Base-by-base conservation (phyloP, 2,888 invertebrate species). In the Boloria euphrosyne region DNA sequence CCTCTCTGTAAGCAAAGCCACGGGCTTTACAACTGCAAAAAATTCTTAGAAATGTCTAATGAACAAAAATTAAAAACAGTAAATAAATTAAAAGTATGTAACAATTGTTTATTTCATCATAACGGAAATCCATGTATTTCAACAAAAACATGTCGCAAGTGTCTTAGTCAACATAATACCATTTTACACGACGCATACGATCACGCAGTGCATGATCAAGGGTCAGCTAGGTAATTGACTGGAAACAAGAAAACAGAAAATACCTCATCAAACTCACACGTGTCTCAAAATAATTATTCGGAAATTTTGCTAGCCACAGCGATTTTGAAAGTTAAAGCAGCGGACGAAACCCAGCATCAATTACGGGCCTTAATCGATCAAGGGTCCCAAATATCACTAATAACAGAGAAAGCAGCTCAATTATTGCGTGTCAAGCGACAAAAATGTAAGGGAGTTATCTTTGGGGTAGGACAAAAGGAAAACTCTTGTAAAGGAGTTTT, bases 371-470 rank as follows among this genome's bases (percentile, higher is more conserved):
- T 74, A 3, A 58, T 73, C 0, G 68, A 72, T 53, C 75, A 70
- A 51, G 71, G 72, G 0, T 71, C 71, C 5, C 69, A 72, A 49
- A 62, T 54, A 38, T 71, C 71, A 1, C 58, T 74, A 0, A 72
- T 74, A 13, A 68, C 71, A n/a, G n/a, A 2, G 70, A 67, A 68
- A 7, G 74, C 72, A 7, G 71, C 72, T 0, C 69, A 74, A 58
- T 1, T 27, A 4, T 53, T 75, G 44, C 22, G 55, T n/a, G 22
- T 71, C 13, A 50, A 46, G 4, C 49, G 71, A 43, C 22, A 68
- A 38, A 52, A 38, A 44, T 68, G 69, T 46, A 64, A 69, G 4
- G 71, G 72, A 1, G 43, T 62, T 7, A 53, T 75, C 17, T 61
- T 44, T 10, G 74, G 73, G 4, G 54, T 63, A 5, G 62, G 62